Percentiles rank a stretch among this genome's conserved stretches.
phyloP scores from a whole-genome alignment of 2,888 invertebrate species.

The Chesias legatella region DNA sequence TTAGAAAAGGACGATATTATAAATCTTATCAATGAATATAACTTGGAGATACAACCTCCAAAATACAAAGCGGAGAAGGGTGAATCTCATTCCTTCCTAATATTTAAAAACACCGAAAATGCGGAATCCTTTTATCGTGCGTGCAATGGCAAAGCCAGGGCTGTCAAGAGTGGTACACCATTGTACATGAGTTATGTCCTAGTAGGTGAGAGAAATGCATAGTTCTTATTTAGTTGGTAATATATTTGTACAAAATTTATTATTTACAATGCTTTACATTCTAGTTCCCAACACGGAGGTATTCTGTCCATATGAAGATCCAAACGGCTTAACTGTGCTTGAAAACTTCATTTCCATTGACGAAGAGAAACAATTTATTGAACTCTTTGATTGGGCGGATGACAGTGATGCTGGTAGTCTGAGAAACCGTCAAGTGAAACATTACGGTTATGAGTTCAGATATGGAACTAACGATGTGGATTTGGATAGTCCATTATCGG shows the following conservation, averaged over 20 bases:
- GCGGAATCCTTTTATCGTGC: conserved; percentile 79
- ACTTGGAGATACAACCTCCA: conserved; percentile 74
- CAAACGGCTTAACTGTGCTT: conserved; percentile 85
- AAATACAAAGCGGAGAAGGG: conserved; percentile 86
- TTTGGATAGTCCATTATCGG: conserved; percentile 81
- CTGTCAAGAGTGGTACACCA: conserved; percentile 79
- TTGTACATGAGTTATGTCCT: conserved; percentile 84
- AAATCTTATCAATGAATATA: conserved; percentile 77
- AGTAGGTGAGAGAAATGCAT: conserved; percentile 69
- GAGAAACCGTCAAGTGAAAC: conserved; percentile 92
- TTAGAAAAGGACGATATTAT: conserved; percentile 83
- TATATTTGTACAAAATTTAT: no score
- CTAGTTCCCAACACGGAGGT: conserved; percentile 61
- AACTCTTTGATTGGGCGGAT: conserved; percentile 77
- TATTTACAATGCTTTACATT: no score
- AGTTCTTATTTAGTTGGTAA: no score
- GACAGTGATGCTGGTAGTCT: conserved; percentile 61
- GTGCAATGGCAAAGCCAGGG: conserved; percentile 81
- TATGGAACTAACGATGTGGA: conserved; percentile 94
- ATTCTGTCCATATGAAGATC: conserved; percentile 61
- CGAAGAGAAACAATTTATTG: conserved; percentile 83
- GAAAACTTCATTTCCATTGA: conserved; percentile 85
- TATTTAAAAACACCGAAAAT: conserved; percentile 73
- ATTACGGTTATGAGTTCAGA: conserved; percentile 95
- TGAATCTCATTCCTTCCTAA: conserved; percentile 90